These are phyloP conservation scores for Microcebus tavaratra DNA, from an alignment of 2,113 vertebrate genomes.

Conservation along the genomic window DNA sequence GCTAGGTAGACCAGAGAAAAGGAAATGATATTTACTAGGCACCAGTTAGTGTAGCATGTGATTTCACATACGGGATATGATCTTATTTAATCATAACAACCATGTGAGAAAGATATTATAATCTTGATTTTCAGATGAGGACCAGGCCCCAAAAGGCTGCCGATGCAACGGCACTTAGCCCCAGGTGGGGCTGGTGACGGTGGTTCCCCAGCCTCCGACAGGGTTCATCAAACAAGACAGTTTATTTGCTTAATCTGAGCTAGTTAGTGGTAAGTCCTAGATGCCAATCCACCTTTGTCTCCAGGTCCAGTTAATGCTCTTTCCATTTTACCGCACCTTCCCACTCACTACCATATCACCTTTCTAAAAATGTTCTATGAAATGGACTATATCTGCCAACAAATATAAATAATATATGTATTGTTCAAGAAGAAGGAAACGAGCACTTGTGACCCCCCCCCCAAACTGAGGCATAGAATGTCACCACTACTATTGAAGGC, in stretches of 20 bases:
- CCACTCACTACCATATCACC: not conserved
- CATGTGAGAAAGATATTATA: not conserved
- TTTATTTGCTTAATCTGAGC: not conserved
- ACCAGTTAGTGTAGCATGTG: not conserved
- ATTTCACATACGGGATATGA: not conserved
- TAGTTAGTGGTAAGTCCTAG: not conserved
- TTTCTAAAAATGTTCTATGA: not conserved
- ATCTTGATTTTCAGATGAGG: not conserved
- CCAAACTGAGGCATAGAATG: not conserved
- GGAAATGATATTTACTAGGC: not conserved
- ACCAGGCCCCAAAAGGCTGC: not conserved
- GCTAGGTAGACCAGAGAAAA: not conserved
- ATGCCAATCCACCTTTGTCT: not conserved
- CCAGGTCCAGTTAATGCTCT: not conserved
- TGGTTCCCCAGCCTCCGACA: not conserved
- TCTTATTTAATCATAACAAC: not conserved
- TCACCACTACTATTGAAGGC: not conserved
- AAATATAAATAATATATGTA: not conserved
- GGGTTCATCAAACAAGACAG: not conserved
- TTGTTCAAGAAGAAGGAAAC: not conserved
- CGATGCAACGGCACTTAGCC: not conserved
- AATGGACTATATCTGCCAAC: not conserved
- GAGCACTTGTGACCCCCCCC: not conserved
- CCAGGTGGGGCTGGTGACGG: not conserved
- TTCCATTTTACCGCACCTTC: not conserved